Base-by-base conservation (phyloP, 2,113 vertebrate species). In the Chrysochloris asiatica region DNA sequence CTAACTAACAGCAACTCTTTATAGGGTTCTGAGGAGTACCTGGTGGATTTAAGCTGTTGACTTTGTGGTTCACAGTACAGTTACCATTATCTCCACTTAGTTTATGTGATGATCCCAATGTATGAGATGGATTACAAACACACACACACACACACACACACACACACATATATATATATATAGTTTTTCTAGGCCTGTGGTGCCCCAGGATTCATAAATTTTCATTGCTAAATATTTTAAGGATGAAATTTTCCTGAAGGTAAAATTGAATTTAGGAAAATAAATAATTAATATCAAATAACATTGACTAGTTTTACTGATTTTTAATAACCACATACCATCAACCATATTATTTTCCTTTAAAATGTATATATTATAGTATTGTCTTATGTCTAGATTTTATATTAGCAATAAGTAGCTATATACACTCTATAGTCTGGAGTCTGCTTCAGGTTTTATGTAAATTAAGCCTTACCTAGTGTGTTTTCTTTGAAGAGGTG, bases 1-100 rank as follows among this genome's bases (percentile, higher is more conserved):
- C n/a, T n/a, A n/a, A n/a, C n/a, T n/a, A n/a, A n/a, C n/a, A n/a
- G n/a, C n/a, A n/a, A n/a, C n/a, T n/a, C n/a, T n/a, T n/a, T n/a
- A n/a, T n/a, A n/a, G n/a, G n/a, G n/a, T n/a, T n/a, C n/a, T n/a
- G n/a, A n/a, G n/a, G n/a, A n/a, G n/a, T n/a, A n/a, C n/a, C n/a
- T n/a, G n/a, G n/a, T n/a, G n/a, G n/a, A n/a, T n/a, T n/a, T n/a
- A n/a, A n/a, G n/a, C n/a, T n/a, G n/a, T n/a, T n/a, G n/a, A n/a
- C n/a, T n/a, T n/a, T n/a, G n/a, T n/a, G n/a, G n/a, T n/a, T n/a
- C n/a, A n/a, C n/a, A n/a, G n/a, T n/a, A n/a, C n/a, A n/a, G n/a
- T n/a, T 93, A 88, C 41, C n/a, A 79, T 90, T 86, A 92, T 91
- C 17, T 1, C 19, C 61, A 92, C 67, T 94, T 96, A 95, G 78